Evolutionary conservation across 2,113 vertebrate genomes (phyloP), one percentile per base, ranked within the genome.

Genomic region (Myotis brandtii): DNA sequence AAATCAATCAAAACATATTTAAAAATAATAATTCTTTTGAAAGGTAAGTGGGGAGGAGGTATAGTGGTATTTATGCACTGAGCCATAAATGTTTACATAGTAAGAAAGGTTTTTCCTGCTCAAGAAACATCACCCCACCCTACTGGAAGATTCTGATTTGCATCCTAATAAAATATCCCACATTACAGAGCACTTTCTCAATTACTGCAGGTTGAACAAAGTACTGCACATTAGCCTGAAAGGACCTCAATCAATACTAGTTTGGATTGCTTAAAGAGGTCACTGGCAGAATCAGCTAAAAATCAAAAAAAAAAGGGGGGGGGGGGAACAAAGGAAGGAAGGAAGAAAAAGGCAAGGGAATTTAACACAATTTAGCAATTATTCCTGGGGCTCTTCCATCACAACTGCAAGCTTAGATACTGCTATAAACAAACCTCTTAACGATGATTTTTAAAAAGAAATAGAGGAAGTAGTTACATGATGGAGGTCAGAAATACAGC

Each of bases 261-360:
- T 85, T 94, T 95, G 77, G 72, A 82, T 93, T 82, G 59, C 72
- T 95, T 95, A 76, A 93, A 91, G 94, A 96, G 93, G 86, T 95
- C 86, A 89, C 50, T 86, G 91, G 73, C 72, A 95, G 73, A 93
- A 92, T 89, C 48, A 32, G 75, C 86, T 91, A 86, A 91, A 93
- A 90, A 70, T 50, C 11, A 62, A 84, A 73, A 40, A 67, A 52
- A 17, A 59, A 43, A 43, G 50, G 14, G 5, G 25, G 3, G 25
- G 3, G 23, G 10, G 0, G 11, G 23, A 25, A 62, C 10, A 10
- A 62, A 62, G 59, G 10, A 66, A 62, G 59, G 10, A 66, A n/a
- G 30, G 6, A 66, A n/a, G 13, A 16, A n/a, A 79, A 83, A 73
- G 21, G 32, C 64, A 81, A 91, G 56, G 23, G 56, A 82, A 79